phyloP scores from a whole-genome alignment of 2,113 vertebrate genomes.

The Hemiscyllium ocellatum region DNA sequence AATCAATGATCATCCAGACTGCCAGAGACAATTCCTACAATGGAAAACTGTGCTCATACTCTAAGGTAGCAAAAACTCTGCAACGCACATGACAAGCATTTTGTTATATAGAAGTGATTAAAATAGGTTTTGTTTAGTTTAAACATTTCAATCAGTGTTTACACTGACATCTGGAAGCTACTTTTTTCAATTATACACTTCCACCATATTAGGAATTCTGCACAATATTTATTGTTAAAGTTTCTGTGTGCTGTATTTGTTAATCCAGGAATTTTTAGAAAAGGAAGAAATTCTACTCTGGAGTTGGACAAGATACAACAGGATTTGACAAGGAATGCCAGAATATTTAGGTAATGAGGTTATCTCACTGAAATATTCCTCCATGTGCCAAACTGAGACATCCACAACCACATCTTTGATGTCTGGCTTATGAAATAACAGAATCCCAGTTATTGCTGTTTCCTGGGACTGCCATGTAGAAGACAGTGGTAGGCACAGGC shows the following conservation, averaged over 20 bases:
- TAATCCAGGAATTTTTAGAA: neutral
- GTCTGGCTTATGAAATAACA: neutral
- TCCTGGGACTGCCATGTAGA: neutral
- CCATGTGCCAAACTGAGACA: neutral
- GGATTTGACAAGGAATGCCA: neutral
- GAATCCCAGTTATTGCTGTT: neutral
- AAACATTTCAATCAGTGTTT: neutral
- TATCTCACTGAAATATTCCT: neutral
- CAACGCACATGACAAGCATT: neutral
- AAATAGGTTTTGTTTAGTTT: neutral
- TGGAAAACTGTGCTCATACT: constrained; percentile 22
- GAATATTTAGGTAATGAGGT: neutral
- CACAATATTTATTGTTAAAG: neutral
- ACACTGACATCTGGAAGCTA: neutral
- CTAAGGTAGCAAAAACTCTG: neutral
- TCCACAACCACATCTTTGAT: neutral
- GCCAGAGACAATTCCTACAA: neutral
- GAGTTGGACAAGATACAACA: neutral
- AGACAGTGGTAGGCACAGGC: neutral
- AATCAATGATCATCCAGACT: neutral
- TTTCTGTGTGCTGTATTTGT: neutral
- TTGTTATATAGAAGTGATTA: neutral
- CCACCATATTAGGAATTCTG: neutral
- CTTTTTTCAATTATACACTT: neutral
- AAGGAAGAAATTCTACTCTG: neutral